Evolutionary conservation across 2,797 vertebrate genomes (phyloP).

Genomic region (Coregonus ussuriensis): DNA sequence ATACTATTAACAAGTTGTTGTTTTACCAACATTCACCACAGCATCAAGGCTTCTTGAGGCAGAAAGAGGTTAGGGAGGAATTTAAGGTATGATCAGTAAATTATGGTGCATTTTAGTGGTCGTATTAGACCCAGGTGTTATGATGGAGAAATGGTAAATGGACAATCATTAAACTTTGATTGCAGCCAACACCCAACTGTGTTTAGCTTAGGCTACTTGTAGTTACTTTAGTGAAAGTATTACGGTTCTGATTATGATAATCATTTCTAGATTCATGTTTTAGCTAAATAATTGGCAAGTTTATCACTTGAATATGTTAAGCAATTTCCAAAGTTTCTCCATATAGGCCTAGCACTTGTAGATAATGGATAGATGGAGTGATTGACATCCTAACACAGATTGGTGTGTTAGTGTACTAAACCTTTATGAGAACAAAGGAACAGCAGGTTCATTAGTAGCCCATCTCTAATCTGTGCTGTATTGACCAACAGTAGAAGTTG

Average conservation of each 20-base stretch:
- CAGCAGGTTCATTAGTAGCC: too few species aligned
- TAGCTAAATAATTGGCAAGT: background rate
- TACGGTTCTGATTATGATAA: constrained; percentile 2
- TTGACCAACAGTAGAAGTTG: too few species aligned
- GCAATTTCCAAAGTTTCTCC: constrained; percentile 4
- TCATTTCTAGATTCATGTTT: constrained; percentile 1
- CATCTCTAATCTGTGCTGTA: too few species aligned
- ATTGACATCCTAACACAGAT: background rate
- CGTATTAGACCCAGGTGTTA: background rate
- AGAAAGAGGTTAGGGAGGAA: background rate
- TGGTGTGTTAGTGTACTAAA: too few species aligned
- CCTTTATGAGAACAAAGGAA: too few species aligned
- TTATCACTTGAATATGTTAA: constrained; percentile 10
- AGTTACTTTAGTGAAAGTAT: constrained; percentile 8
- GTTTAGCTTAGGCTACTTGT: background rate
- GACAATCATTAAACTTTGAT: background rate
- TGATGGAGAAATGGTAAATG: background rate
- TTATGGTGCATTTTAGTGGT: background rate
- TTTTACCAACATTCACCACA: background rate
- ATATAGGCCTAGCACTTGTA: background rate
- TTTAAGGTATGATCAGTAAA: background rate
- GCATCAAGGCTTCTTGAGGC: background rate
- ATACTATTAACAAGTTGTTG: constrained; percentile 4
- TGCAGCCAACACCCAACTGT: background rate
- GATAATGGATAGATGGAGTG: background rate